Percentiles rank a stretch among this genome's conserved stretches.
phyloP scores from a whole-genome alignment of 2,888 invertebrate species.

The Caenorhabditis virilis region DNA sequence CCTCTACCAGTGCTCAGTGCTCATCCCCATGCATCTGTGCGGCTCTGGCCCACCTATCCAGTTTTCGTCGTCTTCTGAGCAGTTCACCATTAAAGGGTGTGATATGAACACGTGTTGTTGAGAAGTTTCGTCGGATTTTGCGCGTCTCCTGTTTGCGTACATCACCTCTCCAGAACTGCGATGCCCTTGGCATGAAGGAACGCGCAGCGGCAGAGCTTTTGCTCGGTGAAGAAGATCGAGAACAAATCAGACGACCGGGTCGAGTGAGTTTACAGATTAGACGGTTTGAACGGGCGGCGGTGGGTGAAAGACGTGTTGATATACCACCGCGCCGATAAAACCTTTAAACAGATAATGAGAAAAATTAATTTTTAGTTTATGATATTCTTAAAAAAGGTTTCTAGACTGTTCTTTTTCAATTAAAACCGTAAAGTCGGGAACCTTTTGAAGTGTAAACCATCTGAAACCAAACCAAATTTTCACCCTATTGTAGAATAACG shows the following conservation, averaged over 20 bases:
- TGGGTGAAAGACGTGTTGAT: background rate
- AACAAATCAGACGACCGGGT: slow-evolving; percentile 22
- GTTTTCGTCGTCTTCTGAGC: slow-evolving; percentile 18
- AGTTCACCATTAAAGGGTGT: slow-evolving; percentile 27
- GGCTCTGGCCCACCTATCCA: slow-evolving; percentile 37
- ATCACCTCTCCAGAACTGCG: background rate
- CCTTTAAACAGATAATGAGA: too few species aligned
- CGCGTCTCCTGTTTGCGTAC: background rate
- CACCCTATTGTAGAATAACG: too few species aligned
- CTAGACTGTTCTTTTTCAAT: too few species aligned
- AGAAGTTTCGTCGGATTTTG: slow-evolving; percentile 4
- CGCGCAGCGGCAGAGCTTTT: background rate
- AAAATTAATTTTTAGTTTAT: too few species aligned
- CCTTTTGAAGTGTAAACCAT: too few species aligned
- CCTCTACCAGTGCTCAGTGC: too few species aligned
- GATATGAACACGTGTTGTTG: slow-evolving; percentile 25
- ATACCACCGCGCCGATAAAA: too few species aligned
- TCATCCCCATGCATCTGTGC: too few species aligned
- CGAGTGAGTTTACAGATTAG: slow-evolving; percentile 18
- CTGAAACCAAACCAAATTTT: too few species aligned
- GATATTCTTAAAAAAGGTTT: too few species aligned
- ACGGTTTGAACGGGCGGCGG: slow-evolving; percentile 10
- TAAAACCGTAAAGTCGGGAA: too few species aligned
- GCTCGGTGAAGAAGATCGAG: background rate
- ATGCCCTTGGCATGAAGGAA: too few species aligned